These are phyloP conservation scores for Podilymbus podiceps DNA, from an alignment of 2,113 vertebrate genomes.

Conservation along the genomic window DNA sequence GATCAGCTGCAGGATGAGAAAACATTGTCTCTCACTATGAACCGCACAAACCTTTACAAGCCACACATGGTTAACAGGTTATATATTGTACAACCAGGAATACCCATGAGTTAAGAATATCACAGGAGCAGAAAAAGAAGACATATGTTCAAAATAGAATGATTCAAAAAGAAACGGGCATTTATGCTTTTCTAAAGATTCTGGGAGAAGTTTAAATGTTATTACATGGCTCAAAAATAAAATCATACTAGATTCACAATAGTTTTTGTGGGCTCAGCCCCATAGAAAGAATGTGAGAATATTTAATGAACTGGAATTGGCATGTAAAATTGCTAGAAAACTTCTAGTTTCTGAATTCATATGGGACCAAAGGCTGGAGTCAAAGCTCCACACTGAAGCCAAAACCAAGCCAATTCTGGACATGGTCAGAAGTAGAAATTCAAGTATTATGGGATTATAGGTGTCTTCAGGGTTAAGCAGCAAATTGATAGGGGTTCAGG, in stretches of 20 bases:
- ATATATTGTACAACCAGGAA: not conserved
- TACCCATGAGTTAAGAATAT: not conserved
- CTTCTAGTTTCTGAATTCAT: not conserved
- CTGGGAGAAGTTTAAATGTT: not conserved
- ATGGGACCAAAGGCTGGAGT: not conserved
- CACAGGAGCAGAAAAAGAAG: not conserved
- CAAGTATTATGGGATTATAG: not conserved
- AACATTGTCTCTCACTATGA: not conserved
- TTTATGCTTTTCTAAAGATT: not conserved
- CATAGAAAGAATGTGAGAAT: not conserved
- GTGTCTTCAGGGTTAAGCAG: not conserved
- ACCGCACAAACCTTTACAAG: not conserved
- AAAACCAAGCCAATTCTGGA: not conserved
- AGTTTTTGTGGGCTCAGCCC: not conserved
- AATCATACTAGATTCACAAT: not conserved
- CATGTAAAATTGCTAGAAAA: not conserved
- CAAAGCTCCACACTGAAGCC: not conserved
- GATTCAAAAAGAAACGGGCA: not conserved
- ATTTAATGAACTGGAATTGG: not conserved
- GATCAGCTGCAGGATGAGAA: not conserved
- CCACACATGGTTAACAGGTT: not conserved
- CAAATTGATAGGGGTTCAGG: not conserved
- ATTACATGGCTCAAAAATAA: not conserved
- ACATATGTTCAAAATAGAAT: not conserved
- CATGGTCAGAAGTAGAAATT: not conserved